phyloP scores from a whole-genome alignment of 2,888 invertebrate species.

The Gandaritis pyraliata region DNA sequence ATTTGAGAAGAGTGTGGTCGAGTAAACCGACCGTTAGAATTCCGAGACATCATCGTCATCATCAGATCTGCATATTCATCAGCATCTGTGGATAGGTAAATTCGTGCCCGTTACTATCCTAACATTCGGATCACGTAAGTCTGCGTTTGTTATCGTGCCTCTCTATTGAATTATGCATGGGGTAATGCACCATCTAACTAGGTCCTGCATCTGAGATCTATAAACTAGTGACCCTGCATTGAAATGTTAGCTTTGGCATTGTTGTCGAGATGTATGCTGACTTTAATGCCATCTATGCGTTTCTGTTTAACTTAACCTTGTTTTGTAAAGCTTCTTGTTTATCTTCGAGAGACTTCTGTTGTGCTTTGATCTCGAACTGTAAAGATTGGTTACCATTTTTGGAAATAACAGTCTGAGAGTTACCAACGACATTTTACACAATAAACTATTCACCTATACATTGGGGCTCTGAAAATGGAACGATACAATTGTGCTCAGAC shows the following conservation, averaged over 20 bases:
- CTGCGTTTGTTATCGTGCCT: constrained; percentile 51
- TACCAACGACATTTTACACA: too few species aligned
- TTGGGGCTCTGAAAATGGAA: too few species aligned
- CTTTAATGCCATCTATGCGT: constrained; percentile 33
- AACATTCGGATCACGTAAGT: constrained; percentile 65
- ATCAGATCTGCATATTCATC: constrained; percentile 76
- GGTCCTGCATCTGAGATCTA: constrained; percentile 45
- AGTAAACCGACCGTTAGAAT: constrained; percentile 72
- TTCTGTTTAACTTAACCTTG: constrained; percentile 10
- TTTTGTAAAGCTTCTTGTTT: not conserved
- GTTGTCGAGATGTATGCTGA: constrained; percentile 41
- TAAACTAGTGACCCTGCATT: constrained; percentile 56
- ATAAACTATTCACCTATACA: too few species aligned
- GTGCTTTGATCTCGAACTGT: not conserved
- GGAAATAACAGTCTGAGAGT: not conserved
- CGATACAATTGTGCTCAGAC: too few species aligned
- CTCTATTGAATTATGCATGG: constrained; percentile 67
- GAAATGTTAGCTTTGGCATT: constrained; percentile 48
- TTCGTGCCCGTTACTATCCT: constrained; percentile 67
- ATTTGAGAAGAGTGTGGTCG: not conserved
- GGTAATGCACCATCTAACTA: constrained; percentile 55
- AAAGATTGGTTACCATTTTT: not conserved
- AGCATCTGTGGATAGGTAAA: constrained; percentile 65
- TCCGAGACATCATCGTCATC: constrained; percentile 70
- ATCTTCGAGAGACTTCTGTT: not conserved